Percentiles rank a stretch among this genome's conserved stretches.
Conservation (phyloP, 2,797 vertebrate genomes). For the Sandelia bainsii region DNA sequence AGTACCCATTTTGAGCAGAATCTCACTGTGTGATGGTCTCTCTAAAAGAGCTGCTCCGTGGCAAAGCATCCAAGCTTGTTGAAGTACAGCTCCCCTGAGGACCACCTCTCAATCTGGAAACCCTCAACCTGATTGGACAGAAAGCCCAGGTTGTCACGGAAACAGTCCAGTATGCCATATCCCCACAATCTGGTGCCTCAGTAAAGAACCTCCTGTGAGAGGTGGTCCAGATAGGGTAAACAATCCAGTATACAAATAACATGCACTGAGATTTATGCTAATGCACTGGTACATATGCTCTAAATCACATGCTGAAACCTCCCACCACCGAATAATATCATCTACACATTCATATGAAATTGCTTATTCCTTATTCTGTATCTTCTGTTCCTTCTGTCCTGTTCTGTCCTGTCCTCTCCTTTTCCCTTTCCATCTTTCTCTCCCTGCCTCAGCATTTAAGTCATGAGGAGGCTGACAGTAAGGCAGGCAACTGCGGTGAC, state of each 20-base stretch:
- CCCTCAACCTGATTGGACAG: conserved; percentile 73
- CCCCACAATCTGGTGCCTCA: conserved; percentile 70
- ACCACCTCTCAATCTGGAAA: conserved; percentile 83
- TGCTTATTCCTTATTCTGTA: conserved; percentile 35
- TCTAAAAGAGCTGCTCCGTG: conserved; percentile 72
- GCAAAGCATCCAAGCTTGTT: conserved; percentile 73
- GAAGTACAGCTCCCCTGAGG: conserved; percentile 80
- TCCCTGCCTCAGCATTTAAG: conserved; percentile 65
- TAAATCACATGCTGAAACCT: conserved; percentile 43
- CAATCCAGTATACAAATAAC: conserved; percentile 47
- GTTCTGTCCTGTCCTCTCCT: conserved; percentile 5
- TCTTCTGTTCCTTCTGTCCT: background rate
- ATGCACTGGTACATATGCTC: conserved; percentile 66
- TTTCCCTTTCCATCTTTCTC: conserved; percentile 6
- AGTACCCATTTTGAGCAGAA: conserved; percentile 79
- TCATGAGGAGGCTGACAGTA: conserved; percentile 64
- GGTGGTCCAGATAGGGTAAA: conserved; percentile 66
- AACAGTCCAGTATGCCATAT: conserved; percentile 76
- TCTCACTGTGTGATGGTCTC: conserved; percentile 79
- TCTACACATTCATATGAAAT: conserved; percentile 49
- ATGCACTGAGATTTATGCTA: conserved; percentile 60
- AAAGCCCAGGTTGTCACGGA: conserved; percentile 80
- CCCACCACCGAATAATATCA: conserved; percentile 38
- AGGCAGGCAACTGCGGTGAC: conserved; percentile 62
- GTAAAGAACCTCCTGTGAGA: conserved; percentile 61